phyloP scores from a whole-genome alignment of 2,113 vertebrate species.

The Epinephelus cyanopodus region DNA sequence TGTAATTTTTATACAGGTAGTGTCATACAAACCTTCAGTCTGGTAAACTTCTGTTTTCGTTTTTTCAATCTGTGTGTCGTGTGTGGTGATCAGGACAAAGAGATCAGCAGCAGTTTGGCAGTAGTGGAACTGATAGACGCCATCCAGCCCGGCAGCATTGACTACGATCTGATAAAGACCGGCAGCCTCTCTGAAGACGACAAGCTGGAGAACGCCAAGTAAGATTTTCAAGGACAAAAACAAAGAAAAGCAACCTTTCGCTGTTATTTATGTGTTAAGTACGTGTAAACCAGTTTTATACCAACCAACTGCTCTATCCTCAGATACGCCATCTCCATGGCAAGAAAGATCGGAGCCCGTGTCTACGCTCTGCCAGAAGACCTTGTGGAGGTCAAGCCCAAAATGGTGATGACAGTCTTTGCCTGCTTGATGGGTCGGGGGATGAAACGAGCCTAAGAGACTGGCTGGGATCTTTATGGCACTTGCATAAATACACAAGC shows the following conservation, averaged over 20 bases:
- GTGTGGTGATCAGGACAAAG: conserved; percentile 88
- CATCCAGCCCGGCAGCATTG: conserved; percentile 95
- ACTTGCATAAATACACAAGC: conserved; percentile 71
- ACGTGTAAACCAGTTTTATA: neutral
- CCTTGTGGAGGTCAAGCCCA: conserved; percentile 96
- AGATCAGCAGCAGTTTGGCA: conserved; percentile 94
- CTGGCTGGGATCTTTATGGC: conserved; percentile 50
- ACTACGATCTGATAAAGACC: conserved; percentile 95
- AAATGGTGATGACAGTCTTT: conserved; percentile 99
- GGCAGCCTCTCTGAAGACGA: conserved; percentile 89
- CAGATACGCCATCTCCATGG: conserved; percentile 97
- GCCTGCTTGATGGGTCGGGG: conserved; percentile 98
- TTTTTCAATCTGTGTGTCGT: conserved; percentile 12
- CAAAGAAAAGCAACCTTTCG: neutral
- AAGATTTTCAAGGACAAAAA: conserved; percentile 68
- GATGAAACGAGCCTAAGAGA: conserved; percentile 91
- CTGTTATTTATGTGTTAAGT: neutral
- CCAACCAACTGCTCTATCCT: neutral
- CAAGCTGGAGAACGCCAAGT: conserved; percentile 98
- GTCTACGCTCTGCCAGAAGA: conserved; percentile 97
- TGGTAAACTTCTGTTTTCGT: neutral
- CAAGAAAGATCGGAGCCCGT: conserved; percentile 94
- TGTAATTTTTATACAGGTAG: neutral
- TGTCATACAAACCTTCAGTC: neutral
- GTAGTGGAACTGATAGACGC: conserved; percentile 98